These are phyloP conservation scores for Trachops cirrhosus DNA, from an alignment of 2,797 vertebrate species.

Conservation along the genomic window DNA sequence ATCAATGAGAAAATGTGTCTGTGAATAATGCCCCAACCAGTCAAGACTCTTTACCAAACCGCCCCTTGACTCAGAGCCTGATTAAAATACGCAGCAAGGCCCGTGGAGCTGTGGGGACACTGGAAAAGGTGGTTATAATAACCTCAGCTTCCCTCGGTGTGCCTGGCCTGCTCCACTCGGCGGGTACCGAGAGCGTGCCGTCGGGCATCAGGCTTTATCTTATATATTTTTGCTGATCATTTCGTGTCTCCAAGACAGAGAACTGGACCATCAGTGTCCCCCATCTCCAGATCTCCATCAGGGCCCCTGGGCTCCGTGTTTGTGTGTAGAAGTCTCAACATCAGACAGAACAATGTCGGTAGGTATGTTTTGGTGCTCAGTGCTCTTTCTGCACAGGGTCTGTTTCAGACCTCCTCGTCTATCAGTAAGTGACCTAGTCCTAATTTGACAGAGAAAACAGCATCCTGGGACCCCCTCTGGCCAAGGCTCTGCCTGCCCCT, in stretches of 20 bases:
- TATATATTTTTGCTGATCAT: neutral
- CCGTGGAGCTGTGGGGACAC: rapidly evolving
- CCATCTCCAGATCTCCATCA: neutral
- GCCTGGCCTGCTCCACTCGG: neutral
- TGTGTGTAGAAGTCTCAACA: rapidly evolving
- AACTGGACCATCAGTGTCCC: too few species aligned
- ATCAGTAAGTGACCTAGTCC: rapidly evolving
- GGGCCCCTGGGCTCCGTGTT: rapidly evolving
- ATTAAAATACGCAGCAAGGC: neutral
- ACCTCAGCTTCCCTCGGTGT: rapidly evolving
- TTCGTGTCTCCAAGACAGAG: rapidly evolving
- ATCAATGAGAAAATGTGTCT: neutral
- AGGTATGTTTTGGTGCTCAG: rapidly evolving
- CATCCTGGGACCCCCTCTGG: rapidly evolving
- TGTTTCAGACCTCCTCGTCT: neutral
- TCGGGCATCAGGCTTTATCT: neutral
- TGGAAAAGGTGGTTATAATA: rapidly evolving
- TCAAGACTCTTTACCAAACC: neutral
- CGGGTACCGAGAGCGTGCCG: rapidly evolving
- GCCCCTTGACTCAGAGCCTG: neutral
- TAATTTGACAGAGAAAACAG: neutral
- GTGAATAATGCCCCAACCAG: neutral
- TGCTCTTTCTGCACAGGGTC: neutral
- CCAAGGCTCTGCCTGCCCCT: rapidly evolving
- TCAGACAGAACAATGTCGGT: rapidly evolving